Base-by-base conservation (phyloP, 1,140 invertebrate genomes). In the Doryteuthis pealeii region DNA sequence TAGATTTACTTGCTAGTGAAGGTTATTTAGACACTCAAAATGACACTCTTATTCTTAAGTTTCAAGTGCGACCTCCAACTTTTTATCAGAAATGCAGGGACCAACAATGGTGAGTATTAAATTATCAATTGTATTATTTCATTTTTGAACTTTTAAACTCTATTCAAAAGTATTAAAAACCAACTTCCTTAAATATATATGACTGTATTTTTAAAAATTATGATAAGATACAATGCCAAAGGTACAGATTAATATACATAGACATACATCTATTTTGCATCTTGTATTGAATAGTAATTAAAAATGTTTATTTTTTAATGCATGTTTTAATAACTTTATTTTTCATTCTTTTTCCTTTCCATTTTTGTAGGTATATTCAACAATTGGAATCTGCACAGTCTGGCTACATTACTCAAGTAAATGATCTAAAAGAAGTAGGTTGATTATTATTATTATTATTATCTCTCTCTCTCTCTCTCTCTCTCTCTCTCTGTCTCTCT, bases 51-150 rank as follows among this genome's bases (percentile, higher is more conserved):
- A 86, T 88, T 4, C 78, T 90, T 18, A 78, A 86, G 82, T 97
- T 96, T 87, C 94, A 96, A 91, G 95, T 97, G 28, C 91, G 96
- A 70, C 93, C 95, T 32, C 95, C 95, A 18, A 97, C 95, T 68
- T 97, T 96, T 88, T 96, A 94, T 85, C 95, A 97, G 89, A 93
- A 94, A 76, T 96, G 94, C 84, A 90, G 95, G 78, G 96, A 97
- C 89, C 95, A 96, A 82, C 94, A 96, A 83, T 96, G 95, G 95
- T 88, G 77, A 74, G 82, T 62, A 62, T 22, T 62, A 22, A 40
- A 5, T 40, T 40, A 40, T 40, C 10, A 10, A 10, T 40, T 40
- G n/a, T n/a, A 70, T 22, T 32, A 15, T 30, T 71, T 70, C 15
- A 18, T 30, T 43, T 40, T 31, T 66, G 33, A 0, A 26, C 15